A percentile compares a stretch with the other conserved stretches of the same genome.
phyloP scores from a whole-genome alignment of 2,888 invertebrate genomes.

The Lamellibrachia columna region DNA sequence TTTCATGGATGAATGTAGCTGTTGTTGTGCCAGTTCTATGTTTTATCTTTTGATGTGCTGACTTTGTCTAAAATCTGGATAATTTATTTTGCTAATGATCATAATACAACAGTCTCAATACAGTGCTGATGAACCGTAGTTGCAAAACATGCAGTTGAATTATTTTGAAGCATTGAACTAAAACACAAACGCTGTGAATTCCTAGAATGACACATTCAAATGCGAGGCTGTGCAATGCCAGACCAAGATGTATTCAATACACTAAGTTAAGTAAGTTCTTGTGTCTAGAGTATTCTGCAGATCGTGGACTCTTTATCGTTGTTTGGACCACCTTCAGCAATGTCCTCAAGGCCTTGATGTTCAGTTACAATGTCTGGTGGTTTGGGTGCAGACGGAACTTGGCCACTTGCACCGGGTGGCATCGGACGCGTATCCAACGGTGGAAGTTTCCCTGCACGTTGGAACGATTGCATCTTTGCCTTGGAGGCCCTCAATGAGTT shows the following conservation, averaged over 20 bases:
- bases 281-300: background rate
- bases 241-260: background rate
- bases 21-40: too few relatives aligned
- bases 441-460: slow-evolving; percentile 5
- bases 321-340: background rate
- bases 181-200: background rate
- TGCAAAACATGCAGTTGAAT: background rate
- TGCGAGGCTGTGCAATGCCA: background rate
- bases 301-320: background rate
- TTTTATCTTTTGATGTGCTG: too few relatives aligned
- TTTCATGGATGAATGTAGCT: too few relatives aligned
- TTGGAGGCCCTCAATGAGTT: background rate
- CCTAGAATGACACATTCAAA: background rate
- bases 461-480: slow-evolving; percentile 11
- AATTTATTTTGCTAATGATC: too few relatives aligned
- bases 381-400: background rate
- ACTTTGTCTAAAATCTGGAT: too few relatives aligned
- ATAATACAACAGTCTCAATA: too few relatives aligned
- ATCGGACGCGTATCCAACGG: background rate
- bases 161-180: background rate
- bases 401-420: background rate
- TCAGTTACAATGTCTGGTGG: background rate
- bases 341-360: background rate
- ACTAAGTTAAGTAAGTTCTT: background rate
- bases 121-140: too few relatives aligned